A percentile compares a stretch with the other conserved stretches of the same genome.
Conservation (phyloP, 2,888 invertebrate genomes). For the Seira musarum region DNA sequence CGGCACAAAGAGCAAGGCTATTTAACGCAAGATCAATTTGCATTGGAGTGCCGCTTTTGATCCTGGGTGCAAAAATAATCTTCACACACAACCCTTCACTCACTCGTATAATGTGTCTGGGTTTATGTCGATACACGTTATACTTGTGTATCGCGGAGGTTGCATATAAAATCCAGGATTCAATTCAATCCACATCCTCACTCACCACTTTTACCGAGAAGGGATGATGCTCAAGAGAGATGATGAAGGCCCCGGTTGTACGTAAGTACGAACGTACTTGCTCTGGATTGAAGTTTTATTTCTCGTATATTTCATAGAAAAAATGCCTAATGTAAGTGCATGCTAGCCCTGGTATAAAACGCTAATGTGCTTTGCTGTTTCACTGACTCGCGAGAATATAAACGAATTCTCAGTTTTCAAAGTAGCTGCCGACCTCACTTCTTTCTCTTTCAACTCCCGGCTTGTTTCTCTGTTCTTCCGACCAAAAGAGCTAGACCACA, state of each 20-base stretch:
- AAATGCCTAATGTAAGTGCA: too few relatives aligned
- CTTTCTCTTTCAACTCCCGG: constrained; percentile 51
- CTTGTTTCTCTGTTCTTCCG: constrained; percentile 52
- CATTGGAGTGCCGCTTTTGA: constrained; percentile 67
- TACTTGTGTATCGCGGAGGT: background rate
- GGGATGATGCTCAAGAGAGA: too few relatives aligned
- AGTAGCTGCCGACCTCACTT: constrained; percentile 56
- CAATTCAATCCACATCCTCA: background rate
- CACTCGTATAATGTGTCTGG: background rate
- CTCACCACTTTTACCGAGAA: too few relatives aligned
- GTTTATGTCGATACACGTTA: too few relatives aligned
- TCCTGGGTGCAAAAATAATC: constrained; percentile 68
- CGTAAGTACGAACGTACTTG: too few relatives aligned
- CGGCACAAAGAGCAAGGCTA: constrained; percentile 63
- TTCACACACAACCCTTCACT: constrained; percentile 60
- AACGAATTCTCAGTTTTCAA: constrained; percentile 58
- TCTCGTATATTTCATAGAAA: too few relatives aligned
- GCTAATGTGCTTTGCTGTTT: too few relatives aligned
- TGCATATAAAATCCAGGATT: background rate
- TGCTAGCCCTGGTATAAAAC: too few relatives aligned
- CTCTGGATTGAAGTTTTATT: too few relatives aligned
- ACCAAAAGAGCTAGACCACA: constrained; percentile 44
- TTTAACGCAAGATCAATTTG: constrained; percentile 68
- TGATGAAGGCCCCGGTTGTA: too few relatives aligned
- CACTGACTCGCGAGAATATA: too few relatives aligned